A percentile compares a stretch with the other conserved stretches of the same genome.
Conservation (phyloP, 1,140 invertebrate species). For the Drosophila ananassae region DNA sequence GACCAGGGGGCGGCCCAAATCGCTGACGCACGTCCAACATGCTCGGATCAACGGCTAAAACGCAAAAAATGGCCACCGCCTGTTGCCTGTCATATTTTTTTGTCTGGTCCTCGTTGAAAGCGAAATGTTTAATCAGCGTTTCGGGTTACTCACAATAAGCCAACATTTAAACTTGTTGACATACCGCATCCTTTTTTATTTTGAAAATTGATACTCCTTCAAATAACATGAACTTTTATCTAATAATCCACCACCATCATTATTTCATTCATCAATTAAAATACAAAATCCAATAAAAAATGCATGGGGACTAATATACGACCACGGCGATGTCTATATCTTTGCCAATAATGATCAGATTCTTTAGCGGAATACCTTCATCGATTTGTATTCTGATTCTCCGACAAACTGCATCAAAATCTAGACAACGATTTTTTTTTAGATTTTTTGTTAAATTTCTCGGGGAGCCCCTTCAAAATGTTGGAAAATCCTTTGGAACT, state of each 20-base stretch:
- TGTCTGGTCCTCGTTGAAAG: constrained; percentile 17
- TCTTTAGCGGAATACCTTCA: no score
- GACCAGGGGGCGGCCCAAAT: constrained; percentile 15
- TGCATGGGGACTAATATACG: no score
- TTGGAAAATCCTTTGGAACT: no score
- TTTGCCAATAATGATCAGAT: no score
- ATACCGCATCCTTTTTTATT: neutral
- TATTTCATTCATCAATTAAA: neutral
- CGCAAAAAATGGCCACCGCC: constrained; percentile 22
- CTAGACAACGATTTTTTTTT: no score
- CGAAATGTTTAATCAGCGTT: constrained; percentile 38
- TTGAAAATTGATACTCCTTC: neutral
- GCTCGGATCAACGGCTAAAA: constrained; percentile 20
- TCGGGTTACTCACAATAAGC: constrained; percentile 30
- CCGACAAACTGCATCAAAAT: no score
- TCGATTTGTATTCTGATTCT: no score
- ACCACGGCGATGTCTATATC: no score
- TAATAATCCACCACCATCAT: neutral
- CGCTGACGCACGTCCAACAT: constrained; percentile 48
- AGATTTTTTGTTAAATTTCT: no score
- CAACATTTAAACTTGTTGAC: constrained; percentile 16
- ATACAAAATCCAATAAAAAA: neutral
- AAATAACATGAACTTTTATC: neutral
- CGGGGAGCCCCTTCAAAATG: no score
- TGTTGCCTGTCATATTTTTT: constrained; percentile 48